Conservation (phyloP, 2,113 vertebrate genomes). For the Gallinago paraguaiae region DNA sequence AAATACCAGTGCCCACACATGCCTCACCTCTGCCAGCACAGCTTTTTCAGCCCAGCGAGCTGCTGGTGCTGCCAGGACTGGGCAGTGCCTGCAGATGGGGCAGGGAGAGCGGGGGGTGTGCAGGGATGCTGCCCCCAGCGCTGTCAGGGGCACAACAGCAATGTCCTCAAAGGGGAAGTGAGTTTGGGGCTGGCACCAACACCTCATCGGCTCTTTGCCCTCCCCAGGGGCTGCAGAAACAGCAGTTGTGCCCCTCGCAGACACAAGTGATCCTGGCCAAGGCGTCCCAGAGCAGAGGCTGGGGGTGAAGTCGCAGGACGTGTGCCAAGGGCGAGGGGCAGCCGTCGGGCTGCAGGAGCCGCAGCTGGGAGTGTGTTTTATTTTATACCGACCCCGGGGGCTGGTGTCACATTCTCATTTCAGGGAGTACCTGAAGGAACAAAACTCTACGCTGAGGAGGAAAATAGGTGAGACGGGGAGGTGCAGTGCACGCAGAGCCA, state of each 20-base stretch:
- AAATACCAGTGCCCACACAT: background rate
- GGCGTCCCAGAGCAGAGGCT: background rate
- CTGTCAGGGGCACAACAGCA: background rate
- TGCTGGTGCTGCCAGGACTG: background rate
- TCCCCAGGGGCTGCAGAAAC: background rate
- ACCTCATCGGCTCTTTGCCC: background rate
- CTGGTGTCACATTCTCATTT: background rate
- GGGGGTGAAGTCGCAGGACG: background rate
- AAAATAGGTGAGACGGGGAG: background rate
- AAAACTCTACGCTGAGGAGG: background rate
- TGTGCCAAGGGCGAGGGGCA: background rate
- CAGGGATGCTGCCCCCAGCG: background rate
- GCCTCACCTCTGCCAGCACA: background rate
- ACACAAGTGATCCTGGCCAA: too few species aligned
- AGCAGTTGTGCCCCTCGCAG: background rate
- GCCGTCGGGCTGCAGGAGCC: background rate
- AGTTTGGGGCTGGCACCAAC: background rate
- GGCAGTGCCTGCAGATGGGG: background rate
- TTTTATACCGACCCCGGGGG: background rate
- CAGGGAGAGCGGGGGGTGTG: rapidly evolving
- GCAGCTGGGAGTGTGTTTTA: rapidly evolving
- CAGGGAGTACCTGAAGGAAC: background rate
- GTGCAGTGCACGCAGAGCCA: background rate
- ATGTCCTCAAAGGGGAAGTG: background rate
- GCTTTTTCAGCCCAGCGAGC: background rate